Evolutionary conservation across 2,113 vertebrate species (phyloP).

Genomic region (Thalassoma bifasciatum): DNA sequence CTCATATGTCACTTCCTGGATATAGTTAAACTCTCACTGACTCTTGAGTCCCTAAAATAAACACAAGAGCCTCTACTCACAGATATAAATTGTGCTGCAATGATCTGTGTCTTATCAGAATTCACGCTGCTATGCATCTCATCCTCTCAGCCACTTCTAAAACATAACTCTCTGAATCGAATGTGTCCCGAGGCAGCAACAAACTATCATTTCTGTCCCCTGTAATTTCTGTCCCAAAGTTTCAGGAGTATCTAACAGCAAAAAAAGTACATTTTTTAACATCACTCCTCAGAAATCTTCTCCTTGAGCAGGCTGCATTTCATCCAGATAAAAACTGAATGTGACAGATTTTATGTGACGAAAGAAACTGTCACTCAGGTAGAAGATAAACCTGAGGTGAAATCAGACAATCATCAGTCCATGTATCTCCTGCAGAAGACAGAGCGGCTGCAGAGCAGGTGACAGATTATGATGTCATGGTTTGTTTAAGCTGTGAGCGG

Average conservation of each 20-base stretch:
- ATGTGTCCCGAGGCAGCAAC: conserved; percentile 11
- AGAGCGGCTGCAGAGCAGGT: conserved; percentile 1
- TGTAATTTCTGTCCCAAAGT: neutral
- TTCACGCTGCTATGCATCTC: conserved; percentile 8
- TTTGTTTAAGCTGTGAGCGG: conserved; percentile 7
- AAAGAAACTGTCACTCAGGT: conserved; percentile 25
- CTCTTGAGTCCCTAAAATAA: conserved; percentile 11
- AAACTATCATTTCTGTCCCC: neutral
- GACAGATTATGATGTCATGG: conserved; percentile 29
- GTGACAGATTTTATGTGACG: conserved; percentile 15
- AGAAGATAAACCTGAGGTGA: conserved; percentile 41
- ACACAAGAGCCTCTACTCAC: conserved; percentile 19
- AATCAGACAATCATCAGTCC: conserved; percentile 25
- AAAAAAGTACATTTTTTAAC: conserved; percentile 11
- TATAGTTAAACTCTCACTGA: neutral
- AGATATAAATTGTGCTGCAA: conserved; percentile 19
- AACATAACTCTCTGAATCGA: conserved; percentile 10
- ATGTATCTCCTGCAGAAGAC: conserved; percentile 41
- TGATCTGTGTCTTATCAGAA: conserved; percentile 38
- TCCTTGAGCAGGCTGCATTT: conserved; percentile 5
- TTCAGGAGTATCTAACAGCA: neutral
- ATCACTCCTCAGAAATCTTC: conserved; percentile 14
- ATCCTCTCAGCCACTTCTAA: conserved; percentile 19
- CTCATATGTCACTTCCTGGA: too few relatives aligned
- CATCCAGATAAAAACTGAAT: conserved; percentile 23